These are phyloP conservation scores for Malacosoma neustria DNA, from an alignment of 2,888 invertebrate genomes.

Conservation along the genomic window DNA sequence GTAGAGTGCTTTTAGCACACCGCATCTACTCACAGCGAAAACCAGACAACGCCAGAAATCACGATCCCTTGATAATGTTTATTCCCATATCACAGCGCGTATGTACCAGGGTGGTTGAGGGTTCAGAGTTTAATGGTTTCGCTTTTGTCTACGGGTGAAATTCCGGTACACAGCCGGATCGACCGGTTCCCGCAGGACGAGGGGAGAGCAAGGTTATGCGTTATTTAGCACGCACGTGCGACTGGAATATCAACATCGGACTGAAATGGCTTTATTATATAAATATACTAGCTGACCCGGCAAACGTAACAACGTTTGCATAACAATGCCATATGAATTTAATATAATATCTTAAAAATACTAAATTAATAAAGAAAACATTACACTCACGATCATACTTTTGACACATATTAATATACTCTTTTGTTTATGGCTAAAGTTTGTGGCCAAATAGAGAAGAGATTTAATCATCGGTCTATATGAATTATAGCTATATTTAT, in stretches of 20 bases:
- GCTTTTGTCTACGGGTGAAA: conserved; percentile 36
- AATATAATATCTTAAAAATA: too few species aligned
- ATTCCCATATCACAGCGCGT: conserved; percentile 18
- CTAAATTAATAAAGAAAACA: too few species aligned
- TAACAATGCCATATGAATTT: too few species aligned
- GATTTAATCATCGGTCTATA: too few species aligned
- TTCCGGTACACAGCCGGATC: conserved; percentile 36
- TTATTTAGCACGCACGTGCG: conserved; percentile 52
- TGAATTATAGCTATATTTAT: too few species aligned
- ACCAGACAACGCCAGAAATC: conserved; percentile 19
- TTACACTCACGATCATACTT: too few species aligned
- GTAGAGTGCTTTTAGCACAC: conserved; percentile 8
- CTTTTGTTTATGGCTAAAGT: too few species aligned
- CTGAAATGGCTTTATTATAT: neutral
- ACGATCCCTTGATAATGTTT: conserved; percentile 25
- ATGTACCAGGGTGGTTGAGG: conserved; percentile 17
- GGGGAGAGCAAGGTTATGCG: conserved; percentile 59
- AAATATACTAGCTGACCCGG: too few species aligned
- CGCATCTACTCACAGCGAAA: conserved; percentile 12
- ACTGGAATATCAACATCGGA: conserved; percentile 6
- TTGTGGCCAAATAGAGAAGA: too few species aligned
- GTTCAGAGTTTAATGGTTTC: conserved; percentile 25
- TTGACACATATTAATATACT: too few species aligned
- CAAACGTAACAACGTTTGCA: too few species aligned
- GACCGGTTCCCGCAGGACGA: conserved; percentile 55